Percentiles rank a stretch among this genome's conserved stretches.
These are phyloP conservation scores for Ondatra zibethicus DNA, from an alignment of 2,113 vertebrate species.

Conservation along the genomic window DNA sequence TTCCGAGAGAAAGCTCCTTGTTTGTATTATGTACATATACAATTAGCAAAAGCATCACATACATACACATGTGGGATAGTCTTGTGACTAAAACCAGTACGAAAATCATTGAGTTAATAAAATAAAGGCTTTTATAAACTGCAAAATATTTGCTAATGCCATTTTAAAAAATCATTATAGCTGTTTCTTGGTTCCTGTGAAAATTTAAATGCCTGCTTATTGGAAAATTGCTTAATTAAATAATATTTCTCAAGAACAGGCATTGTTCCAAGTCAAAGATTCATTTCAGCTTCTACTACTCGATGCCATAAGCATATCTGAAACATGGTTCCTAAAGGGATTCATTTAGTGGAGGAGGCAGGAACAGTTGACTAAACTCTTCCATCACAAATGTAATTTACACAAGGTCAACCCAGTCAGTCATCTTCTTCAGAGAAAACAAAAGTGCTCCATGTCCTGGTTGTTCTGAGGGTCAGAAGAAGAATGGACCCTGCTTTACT, in stretches of 20 bases:
- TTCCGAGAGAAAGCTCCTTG: background rate
- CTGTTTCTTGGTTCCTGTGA: slow-evolving; percentile 42
- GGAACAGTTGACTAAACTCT: slow-evolving; percentile 33
- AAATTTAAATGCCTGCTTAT: slow-evolving; percentile 55
- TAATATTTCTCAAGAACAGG: slow-evolving; percentile 58
- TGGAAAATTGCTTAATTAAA: slow-evolving; percentile 70
- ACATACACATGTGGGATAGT: background rate
- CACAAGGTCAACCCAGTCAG: background rate
- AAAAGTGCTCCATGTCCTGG: background rate
- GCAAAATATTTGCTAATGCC: background rate
- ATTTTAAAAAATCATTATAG: background rate
- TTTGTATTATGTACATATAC: background rate
- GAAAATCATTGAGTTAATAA: background rate
- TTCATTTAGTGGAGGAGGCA: background rate
- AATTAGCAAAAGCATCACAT: background rate
- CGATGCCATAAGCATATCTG: slow-evolving; percentile 53
- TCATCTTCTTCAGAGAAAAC: background rate
- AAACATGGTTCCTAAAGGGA: slow-evolving; percentile 37
- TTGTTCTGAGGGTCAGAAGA: background rate
- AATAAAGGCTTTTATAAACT: background rate
- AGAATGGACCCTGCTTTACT: background rate
- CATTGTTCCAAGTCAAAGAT: slow-evolving; percentile 61
- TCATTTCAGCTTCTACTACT: slow-evolving; percentile 50
- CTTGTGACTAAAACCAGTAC: background rate
- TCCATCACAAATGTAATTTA: slow-evolving; percentile 33